Evolutionary conservation across 2,888 invertebrate species (phyloP).

Genomic region (Teleogryllus oceanicus): DNA sequence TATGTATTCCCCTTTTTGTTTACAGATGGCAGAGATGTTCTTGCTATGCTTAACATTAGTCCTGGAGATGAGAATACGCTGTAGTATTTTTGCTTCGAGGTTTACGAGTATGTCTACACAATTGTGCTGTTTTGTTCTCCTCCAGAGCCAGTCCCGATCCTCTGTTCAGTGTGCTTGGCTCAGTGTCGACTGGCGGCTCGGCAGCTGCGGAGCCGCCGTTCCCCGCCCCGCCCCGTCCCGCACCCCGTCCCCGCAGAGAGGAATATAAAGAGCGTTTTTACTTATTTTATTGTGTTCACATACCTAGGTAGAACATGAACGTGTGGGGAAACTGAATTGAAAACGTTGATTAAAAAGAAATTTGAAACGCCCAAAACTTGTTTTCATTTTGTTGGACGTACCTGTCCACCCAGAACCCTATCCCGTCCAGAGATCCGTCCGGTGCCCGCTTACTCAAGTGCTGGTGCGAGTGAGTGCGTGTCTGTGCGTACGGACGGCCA

Average conservation of each 20-base stretch:
- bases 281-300: conserved; percentile 29
- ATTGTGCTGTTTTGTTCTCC: neutral
- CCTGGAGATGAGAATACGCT: conserved; percentile 18
- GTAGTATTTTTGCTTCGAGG: conserved; percentile 18
- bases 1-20: conserved; percentile 6
- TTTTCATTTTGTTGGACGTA: conserved; percentile 3
- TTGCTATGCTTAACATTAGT: conserved; percentile 18
- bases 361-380: neutral
- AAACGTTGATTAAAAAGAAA: conserved; percentile 18
- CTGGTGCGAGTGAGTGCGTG: neutral
- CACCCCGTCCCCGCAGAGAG: conserved; percentile 18
- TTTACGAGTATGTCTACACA: neutral
- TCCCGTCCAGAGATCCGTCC: too few species aligned
- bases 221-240: neutral
- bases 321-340: conserved; percentile 18
- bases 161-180: neutral
- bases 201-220: neutral
- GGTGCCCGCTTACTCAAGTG: too few species aligned
- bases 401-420: neutral
- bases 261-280: conserved; percentile 21
- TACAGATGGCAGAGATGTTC: conserved; percentile 18
- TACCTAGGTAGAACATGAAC: conserved; percentile 27
- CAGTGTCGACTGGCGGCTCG: neutral
- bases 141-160: neutral
- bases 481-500: too few species aligned